Conservation (phyloP, 2,113 vertebrate genomes). For the Epinephelus fuscoguttatus region DNA sequence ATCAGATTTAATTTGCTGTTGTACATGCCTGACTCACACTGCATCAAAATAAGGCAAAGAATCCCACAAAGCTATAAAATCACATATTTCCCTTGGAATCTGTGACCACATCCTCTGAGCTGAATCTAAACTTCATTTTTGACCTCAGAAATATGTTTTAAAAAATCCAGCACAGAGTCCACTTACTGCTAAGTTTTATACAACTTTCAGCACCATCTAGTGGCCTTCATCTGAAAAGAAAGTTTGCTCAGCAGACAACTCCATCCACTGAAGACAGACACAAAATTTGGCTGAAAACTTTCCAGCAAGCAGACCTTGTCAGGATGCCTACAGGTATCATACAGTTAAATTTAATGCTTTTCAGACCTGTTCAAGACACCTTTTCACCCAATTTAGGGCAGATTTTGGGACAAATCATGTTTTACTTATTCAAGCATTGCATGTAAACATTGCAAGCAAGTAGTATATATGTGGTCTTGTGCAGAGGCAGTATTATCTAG, state of each 20-base stretch:
- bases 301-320: background rate
- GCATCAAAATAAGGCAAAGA: background rate
- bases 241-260: background rate
- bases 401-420: no score
- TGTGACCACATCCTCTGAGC: background rate
- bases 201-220: conserved; percentile 14
- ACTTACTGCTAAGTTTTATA: background rate
- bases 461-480: no score
- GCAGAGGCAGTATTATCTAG: no score
- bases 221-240: background rate
- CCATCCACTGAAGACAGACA: background rate
- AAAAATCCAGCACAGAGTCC: background rate
- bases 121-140: background rate
- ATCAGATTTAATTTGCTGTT: background rate
- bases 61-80: background rate
- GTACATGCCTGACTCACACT: background rate
- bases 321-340: no score
- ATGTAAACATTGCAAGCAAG: no score
- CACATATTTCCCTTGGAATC: background rate
- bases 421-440: no score
- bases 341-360: no score
- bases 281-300: background rate
- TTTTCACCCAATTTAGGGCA: no score
- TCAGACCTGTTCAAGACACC: no score
- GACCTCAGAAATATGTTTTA: background rate